Conservation (phyloP, 2,113 vertebrate species). For the Melierax canorus region DNA sequence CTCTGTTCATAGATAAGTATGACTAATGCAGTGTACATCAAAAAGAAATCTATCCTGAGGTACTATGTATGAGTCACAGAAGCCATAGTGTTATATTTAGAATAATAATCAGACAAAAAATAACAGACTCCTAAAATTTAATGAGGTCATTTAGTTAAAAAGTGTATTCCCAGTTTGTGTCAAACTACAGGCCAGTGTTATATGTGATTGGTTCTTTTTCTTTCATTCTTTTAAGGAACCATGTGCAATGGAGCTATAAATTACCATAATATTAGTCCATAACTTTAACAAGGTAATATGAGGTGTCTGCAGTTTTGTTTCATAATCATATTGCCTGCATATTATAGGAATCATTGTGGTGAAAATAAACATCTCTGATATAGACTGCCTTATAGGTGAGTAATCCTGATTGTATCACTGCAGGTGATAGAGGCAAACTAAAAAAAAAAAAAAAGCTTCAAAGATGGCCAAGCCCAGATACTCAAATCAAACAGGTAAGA, state of each 20-base stretch:
- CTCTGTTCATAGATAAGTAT: slow-evolving; percentile 16
- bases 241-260: slow-evolving; percentile 56
- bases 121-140: slow-evolving; percentile 64
- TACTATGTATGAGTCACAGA: slow-evolving; percentile 33
- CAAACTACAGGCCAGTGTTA: slow-evolving; percentile 35
- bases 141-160: slow-evolving; percentile 63
- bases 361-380: neutral
- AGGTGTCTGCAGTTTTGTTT: slow-evolving; percentile 36
- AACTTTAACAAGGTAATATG: slow-evolving; percentile 41
- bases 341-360: neutral
- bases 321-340: slow-evolving; percentile 18
- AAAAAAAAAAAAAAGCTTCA: neutral
- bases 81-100: slow-evolving; percentile 42
- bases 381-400: neutral
- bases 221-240: slow-evolving; percentile 21
- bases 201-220: neutral
- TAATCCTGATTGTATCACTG: neutral
- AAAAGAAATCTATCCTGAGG: slow-evolving; percentile 49
- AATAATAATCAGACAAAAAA: slow-evolving; percentile 63
- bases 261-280: slow-evolving; percentile 55
- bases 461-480: neutral
- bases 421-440: neutral
- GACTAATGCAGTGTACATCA: slow-evolving; percentile 31
- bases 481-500: neutral
- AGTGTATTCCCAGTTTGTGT: slow-evolving; percentile 39